A percentile compares a stretch with the other conserved stretches of the same genome.
phyloP scores from a whole-genome alignment of 2,113 vertebrate species.

The Zapus hudsonius region DNA sequence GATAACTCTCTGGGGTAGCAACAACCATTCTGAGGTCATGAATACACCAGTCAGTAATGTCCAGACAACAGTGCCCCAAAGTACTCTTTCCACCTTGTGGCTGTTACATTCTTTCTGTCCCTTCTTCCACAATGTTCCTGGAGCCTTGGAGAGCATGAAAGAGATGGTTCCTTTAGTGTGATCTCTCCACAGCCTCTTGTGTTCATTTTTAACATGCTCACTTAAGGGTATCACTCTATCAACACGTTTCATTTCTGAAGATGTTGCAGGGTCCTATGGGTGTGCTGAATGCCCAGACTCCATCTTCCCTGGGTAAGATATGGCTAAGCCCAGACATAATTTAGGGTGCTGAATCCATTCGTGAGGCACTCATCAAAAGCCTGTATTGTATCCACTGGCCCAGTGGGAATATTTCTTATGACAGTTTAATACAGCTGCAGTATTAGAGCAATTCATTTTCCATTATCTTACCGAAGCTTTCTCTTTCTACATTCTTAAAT shows the following conservation, averaged over 20 bases:
- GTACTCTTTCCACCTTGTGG: no score
- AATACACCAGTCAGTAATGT: no score
- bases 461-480: conserved; percentile 14
- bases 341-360: conserved; percentile 70
- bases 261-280: conserved; percentile 67
- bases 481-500: conserved; percentile 59
- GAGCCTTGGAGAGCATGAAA: no score
- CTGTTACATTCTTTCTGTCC: no score
- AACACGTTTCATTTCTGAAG: conserved; percentile 68
- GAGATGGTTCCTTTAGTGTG: no score
- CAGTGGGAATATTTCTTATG: conserved; percentile 78
- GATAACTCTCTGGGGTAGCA: no score
- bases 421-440: conserved; percentile 78
- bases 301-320: conserved; percentile 66
- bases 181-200: not conserved
- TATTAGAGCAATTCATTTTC: conserved; percentile 83
- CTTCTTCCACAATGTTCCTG: no score
- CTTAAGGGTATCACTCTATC: conserved; percentile 62
- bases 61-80: no score
- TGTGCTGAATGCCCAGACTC: conserved; percentile 70
- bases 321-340: conserved; percentile 73
- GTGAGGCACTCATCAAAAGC: conserved; percentile 72
- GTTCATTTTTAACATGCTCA: conserved; percentile 63
- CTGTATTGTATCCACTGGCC: conserved; percentile 76
- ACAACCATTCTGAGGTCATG: no score